Base-by-base conservation (phyloP, 2,113 vertebrate species). In the Sorex fumeus region DNA sequence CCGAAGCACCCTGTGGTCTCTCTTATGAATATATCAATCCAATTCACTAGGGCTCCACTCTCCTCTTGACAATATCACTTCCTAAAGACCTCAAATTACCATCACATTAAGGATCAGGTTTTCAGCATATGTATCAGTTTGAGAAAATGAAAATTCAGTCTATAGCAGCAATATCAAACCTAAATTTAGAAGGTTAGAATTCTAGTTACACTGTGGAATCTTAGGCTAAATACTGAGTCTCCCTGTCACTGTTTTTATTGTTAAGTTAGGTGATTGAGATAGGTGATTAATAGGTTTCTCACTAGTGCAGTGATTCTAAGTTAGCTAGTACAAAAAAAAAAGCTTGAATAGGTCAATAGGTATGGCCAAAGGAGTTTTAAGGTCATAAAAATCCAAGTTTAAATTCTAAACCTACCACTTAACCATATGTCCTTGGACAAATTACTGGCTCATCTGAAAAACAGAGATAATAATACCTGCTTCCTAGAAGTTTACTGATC, bases 361-460 rank as follows among this genome's bases (percentile, higher is more conserved):
- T 75, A 64, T 1, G 23, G 8, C 30, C 0, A 30, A 50, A 86
- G 79, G 36, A 91, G 32, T 86, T 79, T 86, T 77, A 60, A 50
- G 23, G 50, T 72, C 67, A 91, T 60, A 80, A 70, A 91, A 76
- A 36, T 84, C 30, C 45, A 83, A 83, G 34, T 75, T 88, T 90
- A 83, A 93, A 85, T 79, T 71, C 57, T 11, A 53, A 3, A 72
- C 16, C 36, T 85, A 76, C 60, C 57, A 67, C 36, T 92, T 94
- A 88, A 76, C 43, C 86, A 7, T 60, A 79, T 36, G 78, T 74
- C 82, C 47, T 91, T 91, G 69, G 85, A n/a, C 18, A 87, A 94
- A 91, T 75, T 88, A 84, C 75, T 81, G 53, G 64, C 64, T 92
- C 79, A 57, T 85, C 75, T 74, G 75, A 81, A 80, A 90, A 85